Evolutionary conservation across 92 coral and sea anemone genomes (phyloP).

Genomic region (Bergia sp.): DNA sequence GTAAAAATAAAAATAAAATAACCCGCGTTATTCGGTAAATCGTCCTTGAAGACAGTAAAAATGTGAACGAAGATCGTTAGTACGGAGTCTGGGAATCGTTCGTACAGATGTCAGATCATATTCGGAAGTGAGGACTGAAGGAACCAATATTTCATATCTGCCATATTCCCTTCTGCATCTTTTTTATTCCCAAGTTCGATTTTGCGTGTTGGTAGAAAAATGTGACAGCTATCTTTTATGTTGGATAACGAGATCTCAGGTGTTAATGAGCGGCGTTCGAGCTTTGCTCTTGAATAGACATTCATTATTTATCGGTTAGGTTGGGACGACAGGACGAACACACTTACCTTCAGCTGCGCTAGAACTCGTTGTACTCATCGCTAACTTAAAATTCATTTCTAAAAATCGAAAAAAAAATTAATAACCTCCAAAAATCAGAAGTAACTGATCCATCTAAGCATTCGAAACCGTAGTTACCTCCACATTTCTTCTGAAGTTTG

Average conservation of each 20-base stretch:
- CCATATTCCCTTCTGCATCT: not conserved
- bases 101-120: not conserved
- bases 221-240: not conserved
- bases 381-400: conserved; percentile 94
- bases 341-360: conserved; percentile 76
- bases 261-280: conserved; percentile 33
- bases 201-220: not conserved
- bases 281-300: not conserved
- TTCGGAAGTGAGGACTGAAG: not conserved
- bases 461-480: conserved; percentile 65
- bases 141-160: no score
- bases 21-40: not conserved
- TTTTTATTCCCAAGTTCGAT: not conserved
- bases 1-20: no score
- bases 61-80: not conserved
- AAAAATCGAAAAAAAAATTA: conserved; percentile 9
- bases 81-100: not conserved
- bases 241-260: not conserved
- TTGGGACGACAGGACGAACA: conserved; percentile 41
- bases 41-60: not conserved
- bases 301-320: conserved; percentile 45
- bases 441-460: not conserved
- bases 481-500: conserved; percentile 98
- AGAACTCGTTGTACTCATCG: conserved; percentile 89
- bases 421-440: not conserved